These are phyloP conservation scores for Metaphire vulgaris DNA, from an alignment of 1,140 invertebrate genomes.

Conservation along the genomic window DNA sequence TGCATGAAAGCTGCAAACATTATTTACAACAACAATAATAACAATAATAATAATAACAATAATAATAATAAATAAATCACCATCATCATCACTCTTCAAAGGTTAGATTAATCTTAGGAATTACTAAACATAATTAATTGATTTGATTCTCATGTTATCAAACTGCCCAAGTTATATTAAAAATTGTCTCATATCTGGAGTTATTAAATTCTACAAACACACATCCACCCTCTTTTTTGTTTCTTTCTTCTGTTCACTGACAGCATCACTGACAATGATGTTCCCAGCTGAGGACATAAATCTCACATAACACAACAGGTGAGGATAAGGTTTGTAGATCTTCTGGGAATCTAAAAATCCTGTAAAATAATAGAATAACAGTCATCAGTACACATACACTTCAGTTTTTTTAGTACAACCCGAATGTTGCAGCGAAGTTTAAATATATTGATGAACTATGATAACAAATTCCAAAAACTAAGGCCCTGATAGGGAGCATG, in stretches of 20 bases:
- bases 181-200: too few relatives aligned
- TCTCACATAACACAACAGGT: slow-evolving; percentile 45
- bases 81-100: too few relatives aligned
- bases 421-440: not conserved
- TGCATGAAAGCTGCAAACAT: not conserved
- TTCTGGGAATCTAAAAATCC: slow-evolving; percentile 46
- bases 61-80: too few relatives aligned
- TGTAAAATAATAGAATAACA: slow-evolving; percentile 24
- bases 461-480: too few relatives aligned
- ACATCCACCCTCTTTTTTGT: too few relatives aligned
- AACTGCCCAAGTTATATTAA: too few relatives aligned
- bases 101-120: too few relatives aligned
- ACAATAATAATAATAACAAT: not conserved
- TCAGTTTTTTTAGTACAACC: not conserved
- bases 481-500: too few relatives aligned
- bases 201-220: too few relatives aligned
- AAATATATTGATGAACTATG: too few relatives aligned
- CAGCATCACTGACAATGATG: slow-evolving; percentile 43
- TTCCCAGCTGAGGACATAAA: slow-evolving; percentile 49
- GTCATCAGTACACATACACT: not conserved
- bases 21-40: not conserved
- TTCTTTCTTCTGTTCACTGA: slow-evolving; percentile 29
- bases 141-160: too few relatives aligned
- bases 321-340: slow-evolving; percentile 49
- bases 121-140: too few relatives aligned